Evolutionary conservation across 2,797 vertebrate species (phyloP).

Genomic region (Aselliscus stoliczkanus): DNA sequence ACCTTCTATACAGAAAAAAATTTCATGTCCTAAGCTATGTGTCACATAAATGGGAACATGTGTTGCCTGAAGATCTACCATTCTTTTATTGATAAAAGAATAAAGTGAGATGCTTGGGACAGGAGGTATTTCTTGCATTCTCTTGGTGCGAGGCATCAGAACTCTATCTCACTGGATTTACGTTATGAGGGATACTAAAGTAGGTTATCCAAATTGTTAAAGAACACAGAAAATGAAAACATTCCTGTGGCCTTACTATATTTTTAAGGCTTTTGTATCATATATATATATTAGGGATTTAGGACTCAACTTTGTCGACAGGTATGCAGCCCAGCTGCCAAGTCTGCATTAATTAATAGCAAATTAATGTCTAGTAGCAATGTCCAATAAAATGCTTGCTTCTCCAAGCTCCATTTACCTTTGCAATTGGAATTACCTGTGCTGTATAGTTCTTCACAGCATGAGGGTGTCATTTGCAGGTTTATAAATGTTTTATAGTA

Average conservation of each 20-base stretch:
- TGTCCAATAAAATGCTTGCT: background rate
- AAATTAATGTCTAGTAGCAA: slow-evolving; percentile 43
- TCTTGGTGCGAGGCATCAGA: background rate
- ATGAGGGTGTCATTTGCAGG: slow-evolving; percentile 19
- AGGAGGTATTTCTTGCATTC: background rate
- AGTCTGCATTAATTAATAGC: slow-evolving; percentile 59
- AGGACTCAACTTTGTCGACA: slow-evolving; percentile 20
- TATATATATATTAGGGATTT: background rate
- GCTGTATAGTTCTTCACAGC: background rate
- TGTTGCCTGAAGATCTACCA: background rate
- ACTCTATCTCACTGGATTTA: background rate
- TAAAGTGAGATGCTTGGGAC: background rate
- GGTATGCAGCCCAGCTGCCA: slow-evolving; percentile 14
- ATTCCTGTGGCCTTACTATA: background rate
- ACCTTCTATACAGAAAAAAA: background rate
- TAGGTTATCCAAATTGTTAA: background rate
- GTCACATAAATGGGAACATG: background rate
- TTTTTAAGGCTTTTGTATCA: background rate
- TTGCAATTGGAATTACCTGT: slow-evolving; percentile 40
- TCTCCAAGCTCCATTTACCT: slow-evolving; percentile 58
- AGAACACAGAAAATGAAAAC: background rate
- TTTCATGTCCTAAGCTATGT: background rate
- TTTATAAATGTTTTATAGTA: slow-evolving; percentile 61
- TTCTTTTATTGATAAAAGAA: background rate
- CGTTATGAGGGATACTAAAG: background rate